Evolutionary conservation across 2,888 invertebrate genomes (phyloP), one percentile per base, ranked within the genome.

Genomic region (Campopleginae sp.): DNA sequence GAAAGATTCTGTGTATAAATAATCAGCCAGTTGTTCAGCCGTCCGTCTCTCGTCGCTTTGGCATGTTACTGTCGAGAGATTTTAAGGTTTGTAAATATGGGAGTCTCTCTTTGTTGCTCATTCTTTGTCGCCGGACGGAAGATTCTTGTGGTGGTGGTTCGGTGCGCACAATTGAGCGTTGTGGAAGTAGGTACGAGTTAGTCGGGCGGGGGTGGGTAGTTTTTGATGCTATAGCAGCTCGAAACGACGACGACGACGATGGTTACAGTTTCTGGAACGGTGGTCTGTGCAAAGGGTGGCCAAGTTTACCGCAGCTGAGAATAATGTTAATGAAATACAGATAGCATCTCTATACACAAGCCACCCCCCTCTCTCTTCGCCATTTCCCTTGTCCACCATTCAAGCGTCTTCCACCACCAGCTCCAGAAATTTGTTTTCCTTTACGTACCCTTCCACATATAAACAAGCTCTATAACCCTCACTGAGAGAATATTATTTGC

Each of bases 281-380:
- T 70, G 76, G 66, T 68, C 78, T 80, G 63, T 63, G 82, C 80
- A 87, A 80, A 87, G 87, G 84, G 86, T 88, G 84, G 87, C 88
- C 88, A 88, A 90, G 90, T 91, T 91, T 91, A 89, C 87, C 87
- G 86, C 90, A 89, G 88, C 91, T 87, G 92, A 93, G 93, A 93
- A 93, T 93, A 93, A 93, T 93, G 93, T 93, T 93, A 93, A 93
- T 93, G 93, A 93, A 93, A 93, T 93, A 93, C 92, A 92, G 93
- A 93, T 93, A 93, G 88, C 85, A 93, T 93, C 93, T 93, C 91
- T 91, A 91, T 91, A 92, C 91, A 92, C 91, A 78, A 83, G 86
- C 80, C 85, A 12, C 27, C 19, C 88, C 72, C 82, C 51, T 42
- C 76, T 42, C 71, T 38, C 31, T 38, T 42, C 58, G 27, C 68